phyloP scores from a whole-genome alignment of 2,113 vertebrate species.

The Bagarius yarrelli region DNA sequence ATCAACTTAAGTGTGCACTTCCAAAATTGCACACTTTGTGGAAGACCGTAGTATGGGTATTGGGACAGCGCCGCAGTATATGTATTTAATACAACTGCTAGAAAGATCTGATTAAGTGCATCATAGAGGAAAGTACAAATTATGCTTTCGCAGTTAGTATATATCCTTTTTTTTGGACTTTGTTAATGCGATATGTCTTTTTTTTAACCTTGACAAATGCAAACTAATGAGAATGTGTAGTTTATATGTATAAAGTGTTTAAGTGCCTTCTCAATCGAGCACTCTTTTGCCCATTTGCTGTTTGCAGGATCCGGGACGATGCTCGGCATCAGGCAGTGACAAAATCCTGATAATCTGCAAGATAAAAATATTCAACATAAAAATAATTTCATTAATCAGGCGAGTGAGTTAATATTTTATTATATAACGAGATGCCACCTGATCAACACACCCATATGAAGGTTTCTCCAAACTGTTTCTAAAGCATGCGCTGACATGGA shows the following conservation, averaged over 20 bases:
- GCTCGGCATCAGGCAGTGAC: conserved; percentile 58
- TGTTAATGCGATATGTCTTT: neutral
- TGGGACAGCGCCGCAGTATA: no score
- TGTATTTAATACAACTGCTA: neutral
- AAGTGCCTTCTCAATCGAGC: conserved; percentile 60
- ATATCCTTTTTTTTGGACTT: no score
- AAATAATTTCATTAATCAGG: neutral
- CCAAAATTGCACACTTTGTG: no score
- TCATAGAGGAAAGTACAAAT: neutral
- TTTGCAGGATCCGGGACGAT: conserved; percentile 75
- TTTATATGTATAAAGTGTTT: neutral
- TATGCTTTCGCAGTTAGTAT: neutral
- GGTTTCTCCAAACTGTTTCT: neutral
- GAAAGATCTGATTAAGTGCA: neutral
- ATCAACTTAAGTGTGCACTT: no score
- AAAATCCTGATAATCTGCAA: conserved; percentile 55
- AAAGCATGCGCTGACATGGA: neutral
- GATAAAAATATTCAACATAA: neutral
- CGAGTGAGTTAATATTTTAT: neutral
- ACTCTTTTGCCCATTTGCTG: conserved; percentile 76
- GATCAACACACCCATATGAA: neutral
- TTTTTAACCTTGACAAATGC: neutral
- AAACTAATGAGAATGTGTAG: neutral
- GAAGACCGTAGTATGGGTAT: no score
- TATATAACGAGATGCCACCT: neutral